Conservation (phyloP, 2,797 vertebrate genomes). For the Lutjanus campechanus region DNA sequence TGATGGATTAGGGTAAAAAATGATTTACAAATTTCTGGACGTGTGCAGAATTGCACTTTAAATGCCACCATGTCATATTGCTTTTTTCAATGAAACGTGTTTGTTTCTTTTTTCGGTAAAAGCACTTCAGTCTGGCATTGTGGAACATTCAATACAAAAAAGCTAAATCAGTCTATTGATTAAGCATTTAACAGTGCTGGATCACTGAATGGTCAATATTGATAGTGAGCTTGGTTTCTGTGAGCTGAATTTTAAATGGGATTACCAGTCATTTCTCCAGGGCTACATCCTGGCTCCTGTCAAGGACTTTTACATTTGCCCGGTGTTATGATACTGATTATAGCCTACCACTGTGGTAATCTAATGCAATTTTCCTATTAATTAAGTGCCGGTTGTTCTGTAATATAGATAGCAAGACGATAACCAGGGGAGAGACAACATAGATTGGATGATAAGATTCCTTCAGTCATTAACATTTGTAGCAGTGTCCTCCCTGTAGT, state of each 20-base stretch:
- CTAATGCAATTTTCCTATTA: slow-evolving; percentile 71
- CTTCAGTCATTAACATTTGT: slow-evolving; percentile 69
- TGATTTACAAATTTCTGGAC: slow-evolving; percentile 68
- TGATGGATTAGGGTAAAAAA: slow-evolving; percentile 77
- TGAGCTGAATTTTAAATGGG: slow-evolving; percentile 49
- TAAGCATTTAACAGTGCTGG: slow-evolving; percentile 38
- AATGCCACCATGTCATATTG: slow-evolving; percentile 59
- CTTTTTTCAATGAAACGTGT: slow-evolving; percentile 39
- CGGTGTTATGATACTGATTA: slow-evolving; percentile 59
- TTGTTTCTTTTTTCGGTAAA: slow-evolving; percentile 33
- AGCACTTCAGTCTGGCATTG: slow-evolving; percentile 22
- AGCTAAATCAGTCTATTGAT: slow-evolving; percentile 49
- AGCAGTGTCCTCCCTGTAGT: slow-evolving; percentile 44
- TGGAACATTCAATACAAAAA: slow-evolving; percentile 34
- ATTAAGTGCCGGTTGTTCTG: slow-evolving; percentile 69
- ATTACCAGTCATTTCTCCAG: slow-evolving; percentile 53
- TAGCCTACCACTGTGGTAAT: slow-evolving; percentile 48
- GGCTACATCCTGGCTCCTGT: slow-evolving; percentile 47
- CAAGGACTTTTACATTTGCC: slow-evolving; percentile 58
- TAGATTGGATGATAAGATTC: slow-evolving; percentile 62
- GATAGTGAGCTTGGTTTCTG: slow-evolving; percentile 37
- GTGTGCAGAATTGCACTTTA: slow-evolving; percentile 67
- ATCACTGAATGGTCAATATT: slow-evolving; percentile 60
- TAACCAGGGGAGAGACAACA: slow-evolving; percentile 59
- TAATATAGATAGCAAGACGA: slow-evolving; percentile 57